Evolutionary conservation across 2,113 vertebrate genomes (phyloP), one percentile per base, ranked within the genome.

Genomic region (Oreochromis niloticus): DNA sequence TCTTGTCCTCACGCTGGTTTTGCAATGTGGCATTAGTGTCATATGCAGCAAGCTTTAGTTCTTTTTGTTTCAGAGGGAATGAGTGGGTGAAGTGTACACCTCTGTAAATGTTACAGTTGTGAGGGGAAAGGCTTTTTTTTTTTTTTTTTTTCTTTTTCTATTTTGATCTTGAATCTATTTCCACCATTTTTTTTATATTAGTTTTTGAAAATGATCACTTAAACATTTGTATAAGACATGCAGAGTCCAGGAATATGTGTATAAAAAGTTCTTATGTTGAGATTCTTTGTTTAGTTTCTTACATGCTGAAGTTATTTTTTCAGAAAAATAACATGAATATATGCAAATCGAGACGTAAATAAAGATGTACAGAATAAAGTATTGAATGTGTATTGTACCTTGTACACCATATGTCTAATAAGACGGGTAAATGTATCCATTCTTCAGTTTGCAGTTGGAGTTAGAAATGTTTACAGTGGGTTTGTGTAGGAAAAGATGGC

Each of bases 231-330:
- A 94, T 91, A 89, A 93, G 88, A 93, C 68, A 86, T 91, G 91
- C 91, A 78, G 89, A 94, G 89, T 93, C 91, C 92, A 92, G 85
- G 89, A 95, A 93, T 89, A 81, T 96, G 95, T 84, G 34, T 81
- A 80, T 66, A 46, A 54, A 86, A 90, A 91, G 85, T 96, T 95
- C 89, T 95, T 96, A 95, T 94, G 95, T 96, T 96, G 81, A 96
- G 91, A 96, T 96, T 95, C 88, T 95, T 96, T 95, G 92, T 97
- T 97, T 96, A 97, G 95, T 97, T 97, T 97, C 95, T 96, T 96
- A 97, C 94, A 94, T 95, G 95, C 95, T 92, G 94, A 96, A 92
- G 94, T 96, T 96, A 96, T 97, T 95, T 96, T 85, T 97, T 85
- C 95, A 96, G 83, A 94, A 95, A 68, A 92, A 89, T 93, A 91